phyloP scores from a whole-genome alignment of 2,797 vertebrate species.

The Pygocentrus nattereri region DNA sequence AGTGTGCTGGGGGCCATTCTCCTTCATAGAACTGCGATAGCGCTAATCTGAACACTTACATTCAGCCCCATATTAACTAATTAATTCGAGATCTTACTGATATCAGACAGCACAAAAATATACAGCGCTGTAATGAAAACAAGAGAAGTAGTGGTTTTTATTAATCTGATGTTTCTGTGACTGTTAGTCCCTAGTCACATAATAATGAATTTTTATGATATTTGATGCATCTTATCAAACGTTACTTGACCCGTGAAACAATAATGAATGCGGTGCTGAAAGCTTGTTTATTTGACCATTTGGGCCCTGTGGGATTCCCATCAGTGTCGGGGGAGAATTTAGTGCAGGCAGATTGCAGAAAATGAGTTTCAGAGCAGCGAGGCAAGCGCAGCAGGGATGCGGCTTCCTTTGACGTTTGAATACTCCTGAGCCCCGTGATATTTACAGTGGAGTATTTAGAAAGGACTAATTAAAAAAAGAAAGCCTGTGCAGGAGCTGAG shows the following conservation, averaged over 20 bases:
- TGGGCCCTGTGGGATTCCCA: constrained; percentile 9
- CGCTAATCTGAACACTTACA: neutral
- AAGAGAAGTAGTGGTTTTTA: neutral
- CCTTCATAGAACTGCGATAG: neutral
- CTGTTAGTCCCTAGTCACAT: neutral
- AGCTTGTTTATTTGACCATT: constrained; percentile 43
- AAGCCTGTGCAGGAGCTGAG: neutral
- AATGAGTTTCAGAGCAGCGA: constrained; percentile 29
- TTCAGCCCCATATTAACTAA: neutral
- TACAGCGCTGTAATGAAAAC: neutral
- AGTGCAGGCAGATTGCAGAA: constrained; percentile 34
- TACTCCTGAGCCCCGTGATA: constrained; percentile 28
- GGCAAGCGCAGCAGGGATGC: constrained; percentile 14
- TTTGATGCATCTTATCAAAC: constrained; percentile 1
- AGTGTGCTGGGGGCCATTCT: neutral
- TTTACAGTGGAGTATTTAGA: constrained; percentile 31
- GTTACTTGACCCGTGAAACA: neutral
- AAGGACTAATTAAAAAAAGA: constrained; percentile 41
- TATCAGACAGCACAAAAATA: neutral
- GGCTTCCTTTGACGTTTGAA: constrained; percentile 3
- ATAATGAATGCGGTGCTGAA: neutral
- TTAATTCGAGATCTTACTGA: neutral
- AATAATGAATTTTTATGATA: neutral
- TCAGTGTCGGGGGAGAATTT: constrained; percentile 30
- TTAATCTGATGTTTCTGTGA: constrained; percentile 1